Base-by-base conservation (phyloP, 2,888 invertebrate species). In the Leptinotarsa tumamoca region DNA sequence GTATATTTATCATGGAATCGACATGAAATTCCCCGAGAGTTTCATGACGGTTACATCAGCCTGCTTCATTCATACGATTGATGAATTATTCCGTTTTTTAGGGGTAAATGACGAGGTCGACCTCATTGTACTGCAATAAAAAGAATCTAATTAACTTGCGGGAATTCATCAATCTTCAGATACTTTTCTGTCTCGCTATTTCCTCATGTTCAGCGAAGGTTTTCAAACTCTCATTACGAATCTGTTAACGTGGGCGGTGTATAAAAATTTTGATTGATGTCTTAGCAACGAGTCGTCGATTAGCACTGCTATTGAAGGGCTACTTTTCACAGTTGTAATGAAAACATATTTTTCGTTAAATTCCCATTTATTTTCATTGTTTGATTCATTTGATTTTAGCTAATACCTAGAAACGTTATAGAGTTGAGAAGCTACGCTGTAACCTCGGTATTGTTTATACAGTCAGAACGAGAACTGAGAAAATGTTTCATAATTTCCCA, bases 81-180 rank as follows among this genome's bases (percentile, higher is more conserved):
- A 10, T 58, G 21, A 14, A 21, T 15, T 4, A 58, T 23, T 21
- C 4, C 58, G 58, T 23, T 23, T 58, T 23, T 4, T 13, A 21
- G 23, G 1, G 10, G 15, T 23, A 21, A 58, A 58, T 23, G 58
- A 58, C 23, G 58, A 58, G 58, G 58, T 58, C 58, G 58, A 58
- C 58, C 58, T 23, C 58, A 23, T 58, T 58, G 58, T 58, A 15
- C 5, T 23, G 18, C 21, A 58, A 23, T 58, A 23, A 58, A 58
- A 58, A 58, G 23, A 23, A 58, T 58, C 7, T 58, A 58, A 58
- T 58, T 58, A 23, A 58, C 58, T 58, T 21, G 21, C 4, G 58
- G 58, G 58, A 58, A 58, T 23, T 13, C 58, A 58, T 58, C 58
- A 58, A 58, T 58, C 58, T 58, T 58, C 58, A 21, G 58, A 58